A percentile compares a stretch with the other conserved stretches of the same genome.
These are phyloP conservation scores for Chelonoidis abingdonii DNA, from an alignment of 2,113 vertebrate genomes.

Conservation along the genomic window DNA sequence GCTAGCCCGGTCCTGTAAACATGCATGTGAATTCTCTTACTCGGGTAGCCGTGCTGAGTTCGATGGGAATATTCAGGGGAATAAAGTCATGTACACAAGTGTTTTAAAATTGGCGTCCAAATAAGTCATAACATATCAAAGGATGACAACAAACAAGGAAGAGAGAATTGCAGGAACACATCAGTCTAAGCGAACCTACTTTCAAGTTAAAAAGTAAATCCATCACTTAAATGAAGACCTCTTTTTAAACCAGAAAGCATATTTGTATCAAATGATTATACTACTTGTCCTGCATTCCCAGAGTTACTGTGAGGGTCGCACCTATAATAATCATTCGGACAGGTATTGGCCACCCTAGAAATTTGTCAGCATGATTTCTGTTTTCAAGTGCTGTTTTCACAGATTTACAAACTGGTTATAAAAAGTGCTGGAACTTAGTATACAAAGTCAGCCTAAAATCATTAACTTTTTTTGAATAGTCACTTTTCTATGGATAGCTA, in stretches of 20 bases:
- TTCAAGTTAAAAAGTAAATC: background rate
- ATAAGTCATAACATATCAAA: background rate
- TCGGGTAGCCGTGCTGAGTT: background rate
- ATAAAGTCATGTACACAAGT: background rate
- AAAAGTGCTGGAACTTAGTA: background rate
- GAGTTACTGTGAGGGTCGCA: background rate
- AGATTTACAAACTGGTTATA: background rate
- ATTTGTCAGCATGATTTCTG: background rate
- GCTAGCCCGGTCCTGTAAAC: background rate
- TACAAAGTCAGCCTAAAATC: background rate
- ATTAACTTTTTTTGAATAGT: background rate
- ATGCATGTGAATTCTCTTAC: background rate
- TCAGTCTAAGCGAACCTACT: background rate
- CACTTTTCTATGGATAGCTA: background rate
- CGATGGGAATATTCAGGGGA: background rate
- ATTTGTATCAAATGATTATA: background rate
- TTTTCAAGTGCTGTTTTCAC: background rate
- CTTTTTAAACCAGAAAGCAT: background rate
- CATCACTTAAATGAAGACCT: background rate
- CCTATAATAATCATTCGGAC: background rate
- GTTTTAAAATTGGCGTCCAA: background rate
- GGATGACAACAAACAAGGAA: background rate
- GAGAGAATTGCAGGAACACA: background rate
- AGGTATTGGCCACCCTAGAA: background rate
- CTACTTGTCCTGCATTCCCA: background rate